phyloP scores from a whole-genome alignment of 2,797 vertebrate genomes.

The Centroberyx gerrardi region DNA sequence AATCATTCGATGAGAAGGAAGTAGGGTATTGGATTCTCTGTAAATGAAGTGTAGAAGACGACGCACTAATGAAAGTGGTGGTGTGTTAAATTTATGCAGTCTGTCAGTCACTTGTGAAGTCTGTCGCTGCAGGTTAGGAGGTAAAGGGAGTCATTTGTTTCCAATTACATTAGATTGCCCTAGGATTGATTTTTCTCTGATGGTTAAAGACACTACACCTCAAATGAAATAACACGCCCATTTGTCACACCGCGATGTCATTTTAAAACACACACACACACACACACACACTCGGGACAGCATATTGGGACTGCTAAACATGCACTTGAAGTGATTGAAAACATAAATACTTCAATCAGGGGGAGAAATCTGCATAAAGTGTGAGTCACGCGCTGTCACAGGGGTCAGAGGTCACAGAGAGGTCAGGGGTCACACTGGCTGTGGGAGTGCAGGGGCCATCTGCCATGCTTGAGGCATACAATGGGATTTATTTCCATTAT shows the following conservation, averaged over 20 bases:
- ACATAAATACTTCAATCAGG: slow-evolving; percentile 3
- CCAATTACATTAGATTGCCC: neutral
- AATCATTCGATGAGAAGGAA: slow-evolving; percentile 24
- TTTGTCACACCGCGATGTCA: slow-evolving; percentile 21
- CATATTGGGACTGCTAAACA: neutral
- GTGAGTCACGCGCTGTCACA: slow-evolving; percentile 2
- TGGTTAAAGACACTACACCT: slow-evolving; percentile 10
- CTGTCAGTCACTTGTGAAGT: neutral
- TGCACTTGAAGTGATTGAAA: slow-evolving; percentile 9
- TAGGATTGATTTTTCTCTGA: slow-evolving; percentile 1
- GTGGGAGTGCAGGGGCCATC: slow-evolving; percentile 49
- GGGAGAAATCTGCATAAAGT: neutral
- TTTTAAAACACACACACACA: neutral
- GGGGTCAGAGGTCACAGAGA: slow-evolving; percentile 49
- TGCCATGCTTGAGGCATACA: slow-evolving; percentile 42
- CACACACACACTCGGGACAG: neutral
- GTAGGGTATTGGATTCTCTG: neutral
- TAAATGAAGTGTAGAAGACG: neutral
- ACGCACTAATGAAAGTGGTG: neutral
- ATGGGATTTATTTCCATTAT: slow-evolving; percentile 25
- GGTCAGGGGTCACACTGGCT: slow-evolving; percentile 50
- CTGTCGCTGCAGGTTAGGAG: slow-evolving; percentile 1
- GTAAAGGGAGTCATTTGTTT: slow-evolving; percentile 1
- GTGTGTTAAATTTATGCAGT: neutral
- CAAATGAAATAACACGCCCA: slow-evolving; percentile 31